Conservation (phyloP, 2,797 vertebrate genomes). For the Siniperca obscura region DNA sequence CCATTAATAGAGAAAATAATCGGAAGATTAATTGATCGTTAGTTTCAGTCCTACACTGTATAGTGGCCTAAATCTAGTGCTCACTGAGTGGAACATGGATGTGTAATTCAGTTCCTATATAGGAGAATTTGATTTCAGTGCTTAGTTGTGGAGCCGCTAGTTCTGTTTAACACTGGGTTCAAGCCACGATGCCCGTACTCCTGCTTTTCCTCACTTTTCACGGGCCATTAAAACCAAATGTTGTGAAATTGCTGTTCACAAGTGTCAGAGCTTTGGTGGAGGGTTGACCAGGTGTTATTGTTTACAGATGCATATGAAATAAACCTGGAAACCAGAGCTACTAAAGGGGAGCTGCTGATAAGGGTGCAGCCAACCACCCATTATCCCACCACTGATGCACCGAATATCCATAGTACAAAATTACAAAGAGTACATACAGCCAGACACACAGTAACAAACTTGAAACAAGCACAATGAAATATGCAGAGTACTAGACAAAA, state of each 20-base stretch:
- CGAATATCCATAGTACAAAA: neutral
- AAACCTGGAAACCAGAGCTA: constrained; percentile 24
- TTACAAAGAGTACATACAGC: neutral
- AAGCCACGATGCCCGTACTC: neutral
- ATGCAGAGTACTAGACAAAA: constrained; percentile 33
- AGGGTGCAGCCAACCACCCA: neutral
- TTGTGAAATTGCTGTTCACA: constrained; percentile 1
- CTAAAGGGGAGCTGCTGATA: constrained; percentile 10
- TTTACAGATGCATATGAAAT: constrained; percentile 5
- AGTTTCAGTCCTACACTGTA: no score
- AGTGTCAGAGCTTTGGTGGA: neutral
- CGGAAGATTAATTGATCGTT: no score
- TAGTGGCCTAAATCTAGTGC: no score
- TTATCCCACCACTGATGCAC: neutral
- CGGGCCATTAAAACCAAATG: neutral
- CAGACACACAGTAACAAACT: constrained; percentile 10
- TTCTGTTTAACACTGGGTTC: neutral
- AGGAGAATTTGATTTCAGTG: neutral
- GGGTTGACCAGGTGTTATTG: neutral
- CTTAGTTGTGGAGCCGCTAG: neutral
- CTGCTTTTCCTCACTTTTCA: neutral
- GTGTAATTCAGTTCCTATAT: neutral
- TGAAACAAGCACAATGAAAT: constrained; percentile 36
- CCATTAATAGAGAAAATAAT: neutral
- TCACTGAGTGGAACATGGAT: neutral